phyloP scores from a whole-genome alignment of 2,888 invertebrate species.

The Tetropium fuscum region DNA sequence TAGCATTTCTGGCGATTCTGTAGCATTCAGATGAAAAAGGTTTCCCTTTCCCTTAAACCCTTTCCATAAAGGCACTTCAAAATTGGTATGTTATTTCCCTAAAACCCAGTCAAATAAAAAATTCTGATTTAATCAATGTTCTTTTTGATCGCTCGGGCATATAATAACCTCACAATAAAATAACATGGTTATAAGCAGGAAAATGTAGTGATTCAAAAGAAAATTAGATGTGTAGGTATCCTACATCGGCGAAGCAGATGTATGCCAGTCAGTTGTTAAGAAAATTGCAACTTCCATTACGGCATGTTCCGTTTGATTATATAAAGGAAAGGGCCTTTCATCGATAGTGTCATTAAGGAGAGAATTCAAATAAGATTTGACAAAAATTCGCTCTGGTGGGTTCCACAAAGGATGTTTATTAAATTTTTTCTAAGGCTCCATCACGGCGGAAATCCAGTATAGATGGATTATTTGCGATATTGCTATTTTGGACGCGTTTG shows the following conservation, averaged over 20 bases:
- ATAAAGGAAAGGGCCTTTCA: constrained; percentile 1
- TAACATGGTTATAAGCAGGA: constrained; percentile 11
- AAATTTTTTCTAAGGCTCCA: too few species aligned
- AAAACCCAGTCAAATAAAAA: not conserved
- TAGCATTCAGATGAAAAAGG: too few species aligned
- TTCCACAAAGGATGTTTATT: not conserved
- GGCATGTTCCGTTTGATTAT: not conserved
- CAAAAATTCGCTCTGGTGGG: constrained; percentile 7
- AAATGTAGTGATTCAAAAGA: constrained; percentile 2
- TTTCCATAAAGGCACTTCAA: too few species aligned
- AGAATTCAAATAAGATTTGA: constrained; percentile 14
- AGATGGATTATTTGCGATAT: too few species aligned
- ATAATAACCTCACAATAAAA: constrained; percentile 14
- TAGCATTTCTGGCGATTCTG: too few species aligned
- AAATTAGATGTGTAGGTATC: constrained; percentile 1
- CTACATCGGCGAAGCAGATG: constrained; percentile 2
- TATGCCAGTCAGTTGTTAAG: not conserved
- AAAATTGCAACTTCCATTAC: constrained; percentile 5
- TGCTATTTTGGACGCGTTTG: too few species aligned
- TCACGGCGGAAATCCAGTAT: too few species aligned
- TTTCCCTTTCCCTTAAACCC: too few species aligned
- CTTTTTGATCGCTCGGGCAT: constrained; percentile 17
- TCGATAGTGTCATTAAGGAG: constrained; percentile 13
- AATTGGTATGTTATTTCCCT: constrained; percentile 9
- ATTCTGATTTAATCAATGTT: constrained; percentile 16